Conservation (phyloP, 2,888 invertebrate genomes). For the Hirtodrosophila trivittata region DNA sequence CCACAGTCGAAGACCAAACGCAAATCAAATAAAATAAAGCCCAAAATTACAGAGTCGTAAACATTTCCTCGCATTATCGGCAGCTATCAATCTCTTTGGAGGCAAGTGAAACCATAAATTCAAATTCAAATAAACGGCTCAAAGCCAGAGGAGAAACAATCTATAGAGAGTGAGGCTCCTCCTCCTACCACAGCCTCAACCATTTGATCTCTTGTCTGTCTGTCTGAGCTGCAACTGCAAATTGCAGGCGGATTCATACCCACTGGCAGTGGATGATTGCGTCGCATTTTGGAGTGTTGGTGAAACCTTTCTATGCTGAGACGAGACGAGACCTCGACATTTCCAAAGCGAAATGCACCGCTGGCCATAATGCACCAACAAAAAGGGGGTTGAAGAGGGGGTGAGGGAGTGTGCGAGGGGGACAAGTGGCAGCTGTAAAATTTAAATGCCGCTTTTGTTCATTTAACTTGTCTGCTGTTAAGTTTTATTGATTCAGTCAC, state of each 20-base stretch:
- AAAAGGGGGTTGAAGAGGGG: no score
- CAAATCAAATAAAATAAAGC: conserved; percentile 75
- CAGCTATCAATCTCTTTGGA: conserved; percentile 74
- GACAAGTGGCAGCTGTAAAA: conserved; percentile 56
- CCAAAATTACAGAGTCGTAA: conserved; percentile 79
- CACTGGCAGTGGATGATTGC: conserved; percentile 49
- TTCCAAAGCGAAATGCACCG: conserved; percentile 23
- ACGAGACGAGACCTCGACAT: no score
- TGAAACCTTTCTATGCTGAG: conserved; percentile 60
- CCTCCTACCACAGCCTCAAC: no score
- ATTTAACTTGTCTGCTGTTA: conserved; percentile 36
- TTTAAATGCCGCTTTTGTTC: conserved; percentile 57
- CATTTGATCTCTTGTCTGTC: conserved; percentile 46
- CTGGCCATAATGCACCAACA: no score
- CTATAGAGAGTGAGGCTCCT: no score
- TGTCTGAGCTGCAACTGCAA: conserved; percentile 60
- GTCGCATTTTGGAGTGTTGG: no score
- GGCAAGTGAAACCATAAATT: conserved; percentile 80
- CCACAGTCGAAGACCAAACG: no score
- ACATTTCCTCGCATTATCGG: conserved; percentile 78
- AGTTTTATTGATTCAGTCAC: conserved; percentile 48
- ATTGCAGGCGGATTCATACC: conserved; percentile 57
- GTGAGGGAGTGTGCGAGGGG: background rate
- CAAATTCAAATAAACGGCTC: conserved; percentile 70
- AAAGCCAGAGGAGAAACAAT: conserved; percentile 40